Evolutionary conservation across 1,140 invertebrate species (phyloP).

Genomic region (Aphelenchoides fujianensis): DNA sequence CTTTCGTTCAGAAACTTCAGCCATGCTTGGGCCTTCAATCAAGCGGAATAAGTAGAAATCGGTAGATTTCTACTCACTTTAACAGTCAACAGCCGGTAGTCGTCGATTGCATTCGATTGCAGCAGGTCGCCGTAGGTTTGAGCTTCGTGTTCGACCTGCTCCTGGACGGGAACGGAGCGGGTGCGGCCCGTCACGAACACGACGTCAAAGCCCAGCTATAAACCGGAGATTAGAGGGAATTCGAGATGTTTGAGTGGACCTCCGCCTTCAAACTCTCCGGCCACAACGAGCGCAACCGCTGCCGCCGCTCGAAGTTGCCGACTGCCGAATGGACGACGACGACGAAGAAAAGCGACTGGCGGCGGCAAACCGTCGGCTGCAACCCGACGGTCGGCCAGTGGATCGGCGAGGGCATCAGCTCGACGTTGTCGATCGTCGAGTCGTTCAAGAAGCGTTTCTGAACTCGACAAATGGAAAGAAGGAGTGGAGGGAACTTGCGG

Average conservation of each 20-base stretch:
- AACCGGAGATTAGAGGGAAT: slow-evolving; percentile 1
- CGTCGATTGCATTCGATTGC: slow-evolving; percentile 30
- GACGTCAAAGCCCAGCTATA: slow-evolving; percentile 25
- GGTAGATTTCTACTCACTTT: slow-evolving; percentile 19
- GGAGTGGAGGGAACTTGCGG: slow-evolving; percentile 5
- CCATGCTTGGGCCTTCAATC: slow-evolving; percentile 33
- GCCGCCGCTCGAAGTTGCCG: slow-evolving; percentile 28
- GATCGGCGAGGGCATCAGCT: not conserved
- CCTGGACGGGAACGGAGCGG: slow-evolving; percentile 11
- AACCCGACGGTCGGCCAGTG: not conserved
- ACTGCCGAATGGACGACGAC: slow-evolving; percentile 32
- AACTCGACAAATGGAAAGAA: too few relatives aligned
- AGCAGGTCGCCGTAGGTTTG: slow-evolving; percentile 20
- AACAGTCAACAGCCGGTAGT: slow-evolving; percentile 26
- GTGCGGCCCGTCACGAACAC: slow-evolving; percentile 33
- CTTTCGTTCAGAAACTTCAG: slow-evolving; percentile 15
- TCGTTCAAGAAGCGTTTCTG: not conserved
- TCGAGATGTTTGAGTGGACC: slow-evolving; percentile 3
- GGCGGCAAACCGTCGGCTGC: not conserved
- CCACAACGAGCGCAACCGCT: slow-evolving; percentile 20
- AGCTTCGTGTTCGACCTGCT: slow-evolving; percentile 27
- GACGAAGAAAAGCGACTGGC: slow-evolving; percentile 16
- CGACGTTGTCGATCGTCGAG: slow-evolving; percentile 9
- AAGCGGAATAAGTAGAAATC: not conserved
- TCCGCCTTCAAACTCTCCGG: slow-evolving; percentile 16